A percentile compares a stretch with the other conserved stretches of the same genome.
phyloP scores from a whole-genome alignment of 2,888 invertebrate species.

The Erynnis tages region DNA sequence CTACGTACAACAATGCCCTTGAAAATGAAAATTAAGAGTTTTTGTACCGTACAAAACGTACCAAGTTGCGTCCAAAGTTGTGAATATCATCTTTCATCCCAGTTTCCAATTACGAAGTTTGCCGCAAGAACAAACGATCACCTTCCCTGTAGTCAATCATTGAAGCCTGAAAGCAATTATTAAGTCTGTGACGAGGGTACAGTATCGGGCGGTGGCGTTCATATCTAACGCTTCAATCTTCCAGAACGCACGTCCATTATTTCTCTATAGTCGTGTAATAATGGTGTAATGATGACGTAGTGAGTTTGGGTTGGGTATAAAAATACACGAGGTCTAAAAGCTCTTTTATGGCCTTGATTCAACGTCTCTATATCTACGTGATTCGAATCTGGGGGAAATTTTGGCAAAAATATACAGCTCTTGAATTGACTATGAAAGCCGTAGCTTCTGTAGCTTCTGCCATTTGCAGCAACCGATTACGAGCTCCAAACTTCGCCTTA shows the following conservation, averaged over 20 bases:
- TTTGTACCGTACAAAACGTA: neutral
- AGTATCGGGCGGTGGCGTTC: constrained; percentile 1
- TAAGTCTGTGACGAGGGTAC: constrained; percentile 12
- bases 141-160: constrained; percentile 7
- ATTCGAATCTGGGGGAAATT: too few relatives aligned
- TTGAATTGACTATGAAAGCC: too few relatives aligned
- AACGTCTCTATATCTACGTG: neutral
- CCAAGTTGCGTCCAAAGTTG: neutral
- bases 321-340: neutral
- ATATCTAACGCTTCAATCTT: constrained; percentile 16
- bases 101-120: constrained; percentile 21
- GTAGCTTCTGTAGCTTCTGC: too few relatives aligned
- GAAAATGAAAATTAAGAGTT: too few relatives aligned
- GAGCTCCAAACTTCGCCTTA: too few relatives aligned
- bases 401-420: too few relatives aligned
- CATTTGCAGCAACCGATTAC: too few relatives aligned
- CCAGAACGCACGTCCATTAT: constrained; percentile 13
- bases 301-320: neutral
- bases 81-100: neutral
- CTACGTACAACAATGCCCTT: too few relatives aligned
- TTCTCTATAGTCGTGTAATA: constrained; percentile 17
- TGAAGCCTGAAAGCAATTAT: constrained; percentile 5
- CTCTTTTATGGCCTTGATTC: neutral
- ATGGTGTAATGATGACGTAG: constrained; percentile 21
- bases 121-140: constrained; percentile 8